Evolutionary conservation across 1,140 invertebrate species (phyloP), one percentile per base, ranked within the genome.

Genomic region (Anastrepha ludens): DNA sequence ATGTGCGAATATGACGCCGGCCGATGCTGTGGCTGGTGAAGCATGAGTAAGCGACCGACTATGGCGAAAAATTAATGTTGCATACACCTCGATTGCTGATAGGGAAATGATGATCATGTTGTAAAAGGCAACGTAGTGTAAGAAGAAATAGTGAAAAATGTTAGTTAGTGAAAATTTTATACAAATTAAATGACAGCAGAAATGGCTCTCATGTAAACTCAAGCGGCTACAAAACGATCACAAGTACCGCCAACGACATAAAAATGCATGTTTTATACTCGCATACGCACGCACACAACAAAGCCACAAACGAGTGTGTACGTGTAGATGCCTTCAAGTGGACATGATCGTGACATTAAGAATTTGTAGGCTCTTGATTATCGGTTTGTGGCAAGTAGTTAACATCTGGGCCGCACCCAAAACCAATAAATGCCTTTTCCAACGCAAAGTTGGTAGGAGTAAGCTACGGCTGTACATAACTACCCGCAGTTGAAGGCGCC

Each of bases 211-310:
- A 29, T 13, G 6, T 29, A 78, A n/a, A 13, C 3, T 9, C 44
- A 55, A 11, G 74, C 47, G 50, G n/a, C 17, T 50, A 81, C 74
- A 81, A 81, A 81, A 81, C 74, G 47, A 81, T 81, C 74, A 81
- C 29, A 86, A 62, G 59, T 17, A 86, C 85, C 85, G 85, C 44
- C 85, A 17, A n/a, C 15, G 59, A 86, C 58, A 86, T 86, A 86
- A 86, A 86, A 86, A 86, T n/a, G 13, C 59, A 41, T 86, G 55
- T 86, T 62, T 86, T 86, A 86, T 86, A 41, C 50, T 55, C 3
- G 47, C 11, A 81, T 2, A 13, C n/a, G 44, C 15, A 47, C 6
- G 44, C 70, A 67, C 29, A 67, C 39, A 58, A 55, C n/a, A 67
- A 8, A 67, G n/a, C 15, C 20, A 5, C 64, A 67, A 13, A 29